A percentile compares a stretch with the other conserved stretches of the same genome.
Conservation (phyloP, 1,140 invertebrate genomes). For the Fopius arisanus region DNA sequence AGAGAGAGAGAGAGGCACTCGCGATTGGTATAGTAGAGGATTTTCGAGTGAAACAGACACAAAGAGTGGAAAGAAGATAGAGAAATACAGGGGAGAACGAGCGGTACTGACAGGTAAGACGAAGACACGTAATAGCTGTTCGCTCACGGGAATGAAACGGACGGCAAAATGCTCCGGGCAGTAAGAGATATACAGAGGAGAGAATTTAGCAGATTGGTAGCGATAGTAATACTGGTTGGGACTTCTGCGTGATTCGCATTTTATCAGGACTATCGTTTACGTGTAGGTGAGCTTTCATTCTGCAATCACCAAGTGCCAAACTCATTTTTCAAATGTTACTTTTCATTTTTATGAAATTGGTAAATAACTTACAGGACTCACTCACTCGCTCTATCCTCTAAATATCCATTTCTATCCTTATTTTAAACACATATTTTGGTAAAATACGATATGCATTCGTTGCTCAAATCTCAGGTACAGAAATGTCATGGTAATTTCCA, state of each 20-base stretch:
- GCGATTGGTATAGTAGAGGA: background rate
- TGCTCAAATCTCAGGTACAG: no score
- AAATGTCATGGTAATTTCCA: no score
- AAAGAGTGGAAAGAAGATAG: background rate
- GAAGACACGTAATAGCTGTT: constrained; percentile 27
- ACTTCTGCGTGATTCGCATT: constrained; percentile 42
- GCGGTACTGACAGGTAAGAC: constrained; percentile 24
- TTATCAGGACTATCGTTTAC: constrained; percentile 45
- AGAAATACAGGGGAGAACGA: background rate
- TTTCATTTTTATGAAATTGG: no score
- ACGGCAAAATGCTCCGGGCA: background rate
- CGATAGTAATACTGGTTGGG: constrained; percentile 35
- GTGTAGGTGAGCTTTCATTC: constrained; percentile 29
- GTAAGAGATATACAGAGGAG: background rate
- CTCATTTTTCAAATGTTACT: background rate
- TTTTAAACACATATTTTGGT: no score
- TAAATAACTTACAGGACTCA: no score
- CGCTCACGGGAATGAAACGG: constrained; percentile 5
- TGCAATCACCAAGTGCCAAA: background rate
- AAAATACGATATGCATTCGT: no score
- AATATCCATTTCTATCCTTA: no score
- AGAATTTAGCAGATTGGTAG: constrained; percentile 41
- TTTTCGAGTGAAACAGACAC: constrained; percentile 16
- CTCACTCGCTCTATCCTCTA: no score
- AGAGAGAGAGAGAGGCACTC: constrained; percentile 18